Evolutionary conservation across 2,888 invertebrate genomes (phyloP).

Genomic region (Steinernema carpocapsae): DNA sequence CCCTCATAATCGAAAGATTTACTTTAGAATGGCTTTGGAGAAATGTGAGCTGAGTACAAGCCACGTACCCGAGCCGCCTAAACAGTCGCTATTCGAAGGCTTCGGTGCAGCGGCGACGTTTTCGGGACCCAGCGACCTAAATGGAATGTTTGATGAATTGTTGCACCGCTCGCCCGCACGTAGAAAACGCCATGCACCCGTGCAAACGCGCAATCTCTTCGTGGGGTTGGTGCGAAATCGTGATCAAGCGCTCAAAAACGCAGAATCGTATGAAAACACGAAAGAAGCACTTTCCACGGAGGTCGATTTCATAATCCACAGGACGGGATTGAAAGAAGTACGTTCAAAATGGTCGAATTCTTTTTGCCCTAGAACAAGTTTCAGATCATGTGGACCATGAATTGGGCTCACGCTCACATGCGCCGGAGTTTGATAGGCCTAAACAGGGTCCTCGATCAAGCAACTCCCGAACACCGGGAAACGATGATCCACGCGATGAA

Average conservation of each 20-base stretch:
- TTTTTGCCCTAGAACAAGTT: background rate
- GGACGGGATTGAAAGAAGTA: slow-evolving; percentile 59
- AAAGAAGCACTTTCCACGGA: slow-evolving; percentile 59
- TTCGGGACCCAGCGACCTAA: background rate
- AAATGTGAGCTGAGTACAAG: slow-evolving; percentile 59
- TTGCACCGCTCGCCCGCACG: background rate
- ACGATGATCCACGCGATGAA: slow-evolving; percentile 50
- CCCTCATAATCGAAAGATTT: background rate
- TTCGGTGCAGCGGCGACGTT: slow-evolving; percentile 2
- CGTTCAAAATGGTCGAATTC: slow-evolving; percentile 32
- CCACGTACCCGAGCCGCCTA: slow-evolving; percentile 47
- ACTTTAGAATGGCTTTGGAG: slow-evolving; percentile 58
- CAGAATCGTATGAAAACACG: slow-evolving; percentile 47
- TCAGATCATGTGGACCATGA: slow-evolving; percentile 64
- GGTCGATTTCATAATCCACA: slow-evolving; percentile 57
- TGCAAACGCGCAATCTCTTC: slow-evolving; percentile 38
- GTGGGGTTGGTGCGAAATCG: slow-evolving; percentile 43
- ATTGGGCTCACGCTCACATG: slow-evolving; percentile 66
- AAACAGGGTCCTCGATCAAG: slow-evolving; percentile 57
- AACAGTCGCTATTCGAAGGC: background rate
- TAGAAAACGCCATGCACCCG: slow-evolving; percentile 20
- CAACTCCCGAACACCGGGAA: slow-evolving; percentile 40
- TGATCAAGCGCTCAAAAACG: slow-evolving; percentile 55
- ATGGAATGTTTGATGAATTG: slow-evolving; percentile 6
- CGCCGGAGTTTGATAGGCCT: slow-evolving; percentile 60